Evolutionary conservation across 1,140 invertebrate species (phyloP).

Genomic region (Aphis gossypii): DNA sequence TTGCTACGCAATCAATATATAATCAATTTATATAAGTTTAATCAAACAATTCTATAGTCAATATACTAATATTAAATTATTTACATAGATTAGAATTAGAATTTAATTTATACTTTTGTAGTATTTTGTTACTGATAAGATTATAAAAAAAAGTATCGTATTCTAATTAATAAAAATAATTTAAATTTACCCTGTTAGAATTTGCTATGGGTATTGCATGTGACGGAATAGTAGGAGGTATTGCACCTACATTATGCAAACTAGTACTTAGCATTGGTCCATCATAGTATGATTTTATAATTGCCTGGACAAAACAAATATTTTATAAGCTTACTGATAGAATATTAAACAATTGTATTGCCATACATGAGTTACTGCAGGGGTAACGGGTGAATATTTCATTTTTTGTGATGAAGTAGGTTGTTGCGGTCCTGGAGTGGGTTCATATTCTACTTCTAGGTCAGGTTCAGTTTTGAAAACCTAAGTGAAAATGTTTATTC

Average conservation of each 20-base stretch:
- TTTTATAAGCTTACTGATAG: conserved; percentile 42
- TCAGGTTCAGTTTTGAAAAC: conserved; percentile 66
- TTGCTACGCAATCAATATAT: background rate
- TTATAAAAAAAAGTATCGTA: background rate
- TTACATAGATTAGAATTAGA: background rate
- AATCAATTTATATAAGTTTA: background rate
- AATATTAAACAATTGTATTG: background rate
- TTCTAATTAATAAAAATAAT: background rate
- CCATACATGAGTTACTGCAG: conserved; percentile 61
- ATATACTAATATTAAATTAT: background rate
- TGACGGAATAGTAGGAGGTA: conserved; percentile 42
- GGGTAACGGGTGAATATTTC: conserved; percentile 56
- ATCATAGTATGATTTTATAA: conserved; percentile 67
- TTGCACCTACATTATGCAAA: conserved; percentile 63
- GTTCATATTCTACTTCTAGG: conserved; percentile 60
- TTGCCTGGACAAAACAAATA: conserved; percentile 63
- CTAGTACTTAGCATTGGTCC: conserved; percentile 65
- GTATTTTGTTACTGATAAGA: background rate
- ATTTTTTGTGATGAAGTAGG: conserved; percentile 55
- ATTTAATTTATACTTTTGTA: background rate
- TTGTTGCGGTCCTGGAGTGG: conserved; percentile 58
- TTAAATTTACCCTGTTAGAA: conserved; percentile 45
- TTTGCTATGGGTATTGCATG: conserved; percentile 40
- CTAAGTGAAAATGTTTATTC: conserved; percentile 61
- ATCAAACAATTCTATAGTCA: background rate